Evolutionary conservation across 2,888 invertebrate genomes (phyloP).

Genomic region (Petrolisthes cinctipes): DNA sequence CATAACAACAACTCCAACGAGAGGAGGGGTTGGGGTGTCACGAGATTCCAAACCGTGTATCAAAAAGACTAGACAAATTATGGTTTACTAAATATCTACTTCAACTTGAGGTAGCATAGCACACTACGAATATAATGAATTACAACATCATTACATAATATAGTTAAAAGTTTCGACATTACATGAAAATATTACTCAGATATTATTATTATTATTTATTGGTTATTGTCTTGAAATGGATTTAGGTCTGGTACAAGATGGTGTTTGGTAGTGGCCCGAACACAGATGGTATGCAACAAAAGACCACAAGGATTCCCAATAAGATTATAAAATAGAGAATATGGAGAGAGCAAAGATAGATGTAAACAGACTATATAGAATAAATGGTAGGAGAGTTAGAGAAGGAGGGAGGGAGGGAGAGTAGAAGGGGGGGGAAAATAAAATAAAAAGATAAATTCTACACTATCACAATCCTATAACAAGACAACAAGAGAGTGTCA

Average conservation of each 20-base stretch:
- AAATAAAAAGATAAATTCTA: neutral
- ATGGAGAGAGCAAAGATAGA: too few species aligned
- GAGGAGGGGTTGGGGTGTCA: neutral
- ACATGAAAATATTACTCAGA: too few species aligned
- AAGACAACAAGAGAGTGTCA: neutral
- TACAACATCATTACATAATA: too few species aligned
- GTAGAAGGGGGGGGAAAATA: neutral
- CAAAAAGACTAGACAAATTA: neutral
- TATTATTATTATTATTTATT: too few species aligned
- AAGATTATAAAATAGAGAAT: neutral
- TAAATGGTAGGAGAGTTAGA: neutral
- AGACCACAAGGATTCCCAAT: constrained; percentile 37
- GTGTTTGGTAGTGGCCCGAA: constrained; percentile 53
- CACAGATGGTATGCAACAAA: constrained; percentile 32
- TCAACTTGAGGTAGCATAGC: too few species aligned
- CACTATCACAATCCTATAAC: neutral
- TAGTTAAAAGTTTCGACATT: too few species aligned
- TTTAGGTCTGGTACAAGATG: neutral
- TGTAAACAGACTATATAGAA: too few species aligned
- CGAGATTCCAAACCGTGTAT: neutral
- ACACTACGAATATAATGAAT: too few species aligned
- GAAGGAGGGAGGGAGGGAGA: neutral
- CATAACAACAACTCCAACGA: neutral
- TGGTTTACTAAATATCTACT: too few species aligned
- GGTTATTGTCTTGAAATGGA: too few species aligned